phyloP scores from a whole-genome alignment of 30 jellyfish, hydroid and myxozoan species.

The Aurelia coerulea region DNA sequence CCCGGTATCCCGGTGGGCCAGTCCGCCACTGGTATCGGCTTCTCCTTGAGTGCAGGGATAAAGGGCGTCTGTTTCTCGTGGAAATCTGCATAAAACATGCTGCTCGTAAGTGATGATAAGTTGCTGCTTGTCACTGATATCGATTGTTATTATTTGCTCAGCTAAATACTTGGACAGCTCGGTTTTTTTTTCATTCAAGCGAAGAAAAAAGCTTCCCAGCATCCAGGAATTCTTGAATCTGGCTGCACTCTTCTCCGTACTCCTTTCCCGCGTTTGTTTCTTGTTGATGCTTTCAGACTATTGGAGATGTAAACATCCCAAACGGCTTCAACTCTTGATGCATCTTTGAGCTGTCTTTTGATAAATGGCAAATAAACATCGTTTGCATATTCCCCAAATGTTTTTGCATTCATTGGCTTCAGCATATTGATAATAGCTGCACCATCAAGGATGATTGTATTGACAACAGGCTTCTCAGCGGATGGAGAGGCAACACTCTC shows the following conservation, averaged over 20 bases:
- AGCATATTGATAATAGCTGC: not conserved
- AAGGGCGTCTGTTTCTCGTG: slow-evolving; percentile 7
- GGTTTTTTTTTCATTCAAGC: slow-evolving; percentile 49
- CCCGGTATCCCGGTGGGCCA: no score
- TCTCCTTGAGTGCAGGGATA: slow-evolving; percentile 49
- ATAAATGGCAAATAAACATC: slow-evolving; percentile 22
- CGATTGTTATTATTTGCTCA: not conserved
- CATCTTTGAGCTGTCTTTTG: slow-evolving; percentile 4
- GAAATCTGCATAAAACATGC: slow-evolving; percentile 13
- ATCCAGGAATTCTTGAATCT: slow-evolving; percentile 22
- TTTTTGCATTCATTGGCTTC: slow-evolving; percentile 4
- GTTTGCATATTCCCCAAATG: slow-evolving; percentile 21
- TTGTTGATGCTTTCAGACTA: slow-evolving; percentile 20
- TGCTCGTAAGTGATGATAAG: slow-evolving; percentile 20
- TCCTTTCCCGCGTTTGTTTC: slow-evolving; percentile 63
- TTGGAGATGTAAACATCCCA: slow-evolving; percentile 63
- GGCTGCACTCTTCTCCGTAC: slow-evolving; percentile 17
- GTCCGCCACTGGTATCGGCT: no score
- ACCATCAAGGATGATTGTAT: not conserved
- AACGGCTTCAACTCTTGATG: slow-evolving; percentile 59
- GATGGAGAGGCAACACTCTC: not conserved
- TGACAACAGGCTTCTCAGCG: not conserved
- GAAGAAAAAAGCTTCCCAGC: slow-evolving; percentile 30
- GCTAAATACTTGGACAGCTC: slow-evolving; percentile 54
- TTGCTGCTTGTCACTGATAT: slow-evolving; percentile 3